These are phyloP conservation scores for Periophthalmodon schlosseri DNA, from an alignment of 2,113 vertebrate genomes.

Conservation along the genomic window DNA sequence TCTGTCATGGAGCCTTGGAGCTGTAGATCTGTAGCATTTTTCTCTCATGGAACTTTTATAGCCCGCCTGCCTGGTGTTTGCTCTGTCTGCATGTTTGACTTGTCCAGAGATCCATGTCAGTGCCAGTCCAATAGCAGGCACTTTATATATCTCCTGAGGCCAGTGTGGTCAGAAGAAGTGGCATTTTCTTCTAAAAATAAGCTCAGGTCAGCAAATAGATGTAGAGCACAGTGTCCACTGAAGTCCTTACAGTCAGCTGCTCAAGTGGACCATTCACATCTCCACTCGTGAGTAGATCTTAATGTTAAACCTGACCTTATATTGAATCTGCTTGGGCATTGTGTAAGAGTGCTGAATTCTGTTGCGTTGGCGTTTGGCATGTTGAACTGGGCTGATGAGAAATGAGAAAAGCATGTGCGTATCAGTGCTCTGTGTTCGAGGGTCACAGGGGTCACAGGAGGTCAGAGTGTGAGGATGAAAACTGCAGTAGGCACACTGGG, in stretches of 20 bases:
- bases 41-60: not conserved
- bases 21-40: too few species aligned
- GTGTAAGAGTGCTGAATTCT: not conserved
- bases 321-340: not conserved
- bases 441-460: slow-evolving; percentile 20
- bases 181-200: slow-evolving; percentile 35
- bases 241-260: not conserved
- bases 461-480: slow-evolving; percentile 23
- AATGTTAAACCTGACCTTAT: not conserved
- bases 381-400: not conserved
- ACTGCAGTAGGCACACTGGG: slow-evolving; percentile 21
- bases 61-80: slow-evolving; percentile 25
- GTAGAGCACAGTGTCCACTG: not conserved
- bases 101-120: slow-evolving; percentile 42
- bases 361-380: not conserved
- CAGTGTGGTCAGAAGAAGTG: slow-evolving; percentile 38
- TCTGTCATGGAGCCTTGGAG: not conserved
- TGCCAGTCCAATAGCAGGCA: slow-evolving; percentile 26
- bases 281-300: too few species aligned
- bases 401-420: not conserved
- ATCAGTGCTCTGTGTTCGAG: not conserved
- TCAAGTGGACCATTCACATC: too few species aligned
- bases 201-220: slow-evolving; percentile 27
- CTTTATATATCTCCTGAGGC: slow-evolving; percentile 36
- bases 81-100: slow-evolving; percentile 32